A percentile compares a stretch with the other conserved stretches of the same genome.
phyloP scores from a whole-genome alignment of 2,888 invertebrate genomes.

The Heliconius aoede region DNA sequence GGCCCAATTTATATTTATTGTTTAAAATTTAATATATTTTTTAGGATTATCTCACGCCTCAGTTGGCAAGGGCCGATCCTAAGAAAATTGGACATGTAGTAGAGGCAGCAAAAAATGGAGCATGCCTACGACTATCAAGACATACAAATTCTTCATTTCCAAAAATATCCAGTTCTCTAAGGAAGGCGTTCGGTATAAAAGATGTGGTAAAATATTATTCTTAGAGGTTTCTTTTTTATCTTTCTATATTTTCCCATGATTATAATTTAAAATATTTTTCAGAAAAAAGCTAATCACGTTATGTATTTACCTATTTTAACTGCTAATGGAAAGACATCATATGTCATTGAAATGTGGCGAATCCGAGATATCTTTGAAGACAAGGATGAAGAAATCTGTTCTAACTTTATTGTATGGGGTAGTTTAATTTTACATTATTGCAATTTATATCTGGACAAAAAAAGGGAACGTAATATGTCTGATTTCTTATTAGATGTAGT shows the following conservation, averaged over 20 bases:
- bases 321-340: slow-evolving; percentile 85
- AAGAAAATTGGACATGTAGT: slow-evolving; percentile 52
- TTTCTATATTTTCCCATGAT: neutral
- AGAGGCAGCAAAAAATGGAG: slow-evolving; percentile 54
- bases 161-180: slow-evolving; percentile 51
- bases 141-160: slow-evolving; percentile 53
- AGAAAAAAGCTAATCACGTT: slow-evolving; percentile 74
- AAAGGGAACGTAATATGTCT: slow-evolving; percentile 88
- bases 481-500: slow-evolving; percentile 91
- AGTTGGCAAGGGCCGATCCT: slow-evolving; percentile 51
- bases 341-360: slow-evolving; percentile 88
- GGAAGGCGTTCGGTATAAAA: slow-evolving; percentile 49
- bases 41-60: slow-evolving; percentile 41
- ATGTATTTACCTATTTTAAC: slow-evolving; percentile 86
- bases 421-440: slow-evolving; percentile 88
- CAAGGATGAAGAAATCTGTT: slow-evolving; percentile 87
- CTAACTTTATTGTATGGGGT: slow-evolving; percentile 87
- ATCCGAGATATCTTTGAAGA: slow-evolving; percentile 82
- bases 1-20: neutral
- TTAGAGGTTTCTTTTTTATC: neutral
- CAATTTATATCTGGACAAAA: slow-evolving; percentile 87
- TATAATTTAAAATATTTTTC: slow-evolving; percentile 33
- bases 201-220: slow-evolving; percentile 49
- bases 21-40: slow-evolving; percentile 17
- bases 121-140: slow-evolving; percentile 52